Percentiles rank a stretch among this genome's conserved stretches.
These are phyloP conservation scores for Drosophila borborema DNA, from an alignment of 2,888 invertebrate genomes.

Conservation along the genomic window DNA sequence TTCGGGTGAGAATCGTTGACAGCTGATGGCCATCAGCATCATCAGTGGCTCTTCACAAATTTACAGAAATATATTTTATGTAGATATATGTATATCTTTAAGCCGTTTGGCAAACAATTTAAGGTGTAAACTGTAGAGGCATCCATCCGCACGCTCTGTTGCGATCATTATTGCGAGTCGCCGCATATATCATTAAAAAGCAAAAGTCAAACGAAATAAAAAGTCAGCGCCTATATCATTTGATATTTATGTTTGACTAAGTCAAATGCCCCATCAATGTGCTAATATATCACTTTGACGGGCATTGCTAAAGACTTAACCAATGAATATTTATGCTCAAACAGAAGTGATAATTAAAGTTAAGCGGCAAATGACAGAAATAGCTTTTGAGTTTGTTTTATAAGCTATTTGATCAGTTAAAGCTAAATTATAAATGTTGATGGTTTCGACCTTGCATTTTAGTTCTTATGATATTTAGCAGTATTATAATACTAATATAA, in stretches of 20 bases:
- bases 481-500: no score
- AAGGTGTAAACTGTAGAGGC: constrained; percentile 61
- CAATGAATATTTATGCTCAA: constrained; percentile 39
- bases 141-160: constrained; percentile 33
- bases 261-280: constrained; percentile 49
- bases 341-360: constrained; percentile 44
- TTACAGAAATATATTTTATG: constrained; percentile 8
- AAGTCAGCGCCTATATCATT: constrained; percentile 20
- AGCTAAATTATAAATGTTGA: no score
- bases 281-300: constrained; percentile 51
- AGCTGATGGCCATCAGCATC: constrained; percentile 65
- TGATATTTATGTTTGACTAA: constrained; percentile 60
- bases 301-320: constrained; percentile 26
- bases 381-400: neutral
- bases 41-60: constrained; percentile 41
- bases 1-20: constrained; percentile 57
- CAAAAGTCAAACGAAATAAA: constrained; percentile 35
- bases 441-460: no score
- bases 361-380: constrained; percentile 14
- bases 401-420: neutral
- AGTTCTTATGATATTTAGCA: no score
- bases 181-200: constrained; percentile 40
- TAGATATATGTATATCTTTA: constrained; percentile 25
- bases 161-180: constrained; percentile 11
- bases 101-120: constrained; percentile 61